These are phyloP conservation scores for Campylomormyrus numenius DNA, from an alignment of 2,113 vertebrate species.

Conservation along the genomic window DNA sequence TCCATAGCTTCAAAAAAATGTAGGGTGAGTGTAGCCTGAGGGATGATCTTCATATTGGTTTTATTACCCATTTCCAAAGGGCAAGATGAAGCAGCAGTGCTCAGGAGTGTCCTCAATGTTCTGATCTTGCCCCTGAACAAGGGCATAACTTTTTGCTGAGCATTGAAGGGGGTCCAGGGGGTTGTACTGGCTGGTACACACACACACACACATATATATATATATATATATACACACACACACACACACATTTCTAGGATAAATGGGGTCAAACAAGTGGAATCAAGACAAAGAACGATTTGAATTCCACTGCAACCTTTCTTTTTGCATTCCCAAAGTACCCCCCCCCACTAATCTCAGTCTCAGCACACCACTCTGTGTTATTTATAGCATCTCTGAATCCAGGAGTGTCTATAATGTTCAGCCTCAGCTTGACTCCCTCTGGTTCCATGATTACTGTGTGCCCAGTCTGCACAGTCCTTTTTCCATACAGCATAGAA, in stretches of 20 bases:
- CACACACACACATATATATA: too few species aligned
- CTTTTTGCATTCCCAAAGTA: background rate
- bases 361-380: conserved; percentile 43
- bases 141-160: too few species aligned
- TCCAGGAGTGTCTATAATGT: conserved; percentile 65
- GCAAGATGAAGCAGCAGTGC: conserved; percentile 56
- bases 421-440: conserved; percentile 20
- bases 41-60: background rate
- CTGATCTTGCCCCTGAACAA: conserved; percentile 56
- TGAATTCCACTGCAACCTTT: background rate
- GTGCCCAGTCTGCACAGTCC: conserved; percentile 53
- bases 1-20: background rate
- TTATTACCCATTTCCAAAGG: conserved; percentile 58
- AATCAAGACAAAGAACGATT: background rate
- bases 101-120: conserved; percentile 57
- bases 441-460: background rate
- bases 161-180: too few species aligned
- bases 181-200: background rate
- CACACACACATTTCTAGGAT: background rate
- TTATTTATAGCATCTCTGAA: conserved; percentile 65
- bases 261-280: background rate
- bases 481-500: conserved; percentile 41
- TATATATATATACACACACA: too few species aligned
- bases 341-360: background rate
- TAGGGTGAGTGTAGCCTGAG: background rate